Evolutionary conservation across 2,797 vertebrate genomes (phyloP).

Genomic region (Sebastes taczanowskii): DNA sequence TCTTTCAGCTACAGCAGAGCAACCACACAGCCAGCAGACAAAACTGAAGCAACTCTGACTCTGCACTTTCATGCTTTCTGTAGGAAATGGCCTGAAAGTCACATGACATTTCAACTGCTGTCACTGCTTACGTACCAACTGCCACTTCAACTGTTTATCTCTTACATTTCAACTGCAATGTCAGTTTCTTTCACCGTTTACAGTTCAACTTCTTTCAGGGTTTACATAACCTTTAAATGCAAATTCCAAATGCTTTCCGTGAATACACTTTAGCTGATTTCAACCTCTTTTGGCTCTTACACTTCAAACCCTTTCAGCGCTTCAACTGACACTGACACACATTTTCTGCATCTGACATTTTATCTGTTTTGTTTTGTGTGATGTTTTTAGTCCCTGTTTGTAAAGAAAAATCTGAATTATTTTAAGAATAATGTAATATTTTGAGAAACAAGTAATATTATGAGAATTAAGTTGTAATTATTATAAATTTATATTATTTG

Average conservation of each 20-base stretch:
- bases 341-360: not conserved
- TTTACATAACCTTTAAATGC: not conserved
- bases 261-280: not conserved
- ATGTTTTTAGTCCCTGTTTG: not conserved
- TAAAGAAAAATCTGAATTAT: not conserved
- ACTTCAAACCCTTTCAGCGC: not conserved
- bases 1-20: not conserved
- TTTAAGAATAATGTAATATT: not conserved
- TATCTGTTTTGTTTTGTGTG: too few species aligned
- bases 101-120: not conserved
- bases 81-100: not conserved
- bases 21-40: not conserved
- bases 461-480: too few species aligned
- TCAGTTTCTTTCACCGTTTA: not conserved
- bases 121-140: not conserved
- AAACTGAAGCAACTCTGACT: not conserved
- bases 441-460: not conserved
- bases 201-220: not conserved
- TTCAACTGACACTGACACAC: too few species aligned
- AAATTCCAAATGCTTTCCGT: not conserved
- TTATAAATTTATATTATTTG: too few species aligned
- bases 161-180: not conserved
- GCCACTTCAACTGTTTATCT: not conserved
- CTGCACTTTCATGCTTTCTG: not conserved
- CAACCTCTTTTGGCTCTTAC: not conserved